Evolutionary conservation across 2,888 invertebrate genomes (phyloP).

Genomic region (Zygogramma bicolorata): DNA sequence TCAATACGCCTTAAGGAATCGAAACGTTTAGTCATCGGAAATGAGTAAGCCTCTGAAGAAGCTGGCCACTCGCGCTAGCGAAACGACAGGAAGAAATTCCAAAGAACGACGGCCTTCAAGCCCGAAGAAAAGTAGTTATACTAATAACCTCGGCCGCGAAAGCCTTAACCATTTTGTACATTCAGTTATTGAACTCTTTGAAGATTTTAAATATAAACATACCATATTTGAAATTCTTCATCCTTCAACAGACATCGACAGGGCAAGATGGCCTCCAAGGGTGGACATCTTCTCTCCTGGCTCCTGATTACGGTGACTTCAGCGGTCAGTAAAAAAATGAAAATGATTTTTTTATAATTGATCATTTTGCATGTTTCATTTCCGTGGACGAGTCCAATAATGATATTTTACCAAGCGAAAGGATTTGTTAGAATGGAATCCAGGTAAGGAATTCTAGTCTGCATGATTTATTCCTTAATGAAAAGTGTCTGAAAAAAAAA

Average conservation of each 20-base stretch:
- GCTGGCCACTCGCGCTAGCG: no score
- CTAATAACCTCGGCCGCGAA: no score
- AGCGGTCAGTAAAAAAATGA: not conserved
- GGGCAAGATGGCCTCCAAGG: conserved; percentile 82
- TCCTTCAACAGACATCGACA: conserved; percentile 84
- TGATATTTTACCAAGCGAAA: conserved; percentile 15
- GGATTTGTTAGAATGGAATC: conserved; percentile 6
- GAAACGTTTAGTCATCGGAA: no score
- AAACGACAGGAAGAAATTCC: no score
- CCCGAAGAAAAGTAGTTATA: no score
- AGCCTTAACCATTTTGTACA: no score
- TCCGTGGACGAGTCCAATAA: not conserved
- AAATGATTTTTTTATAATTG: not conserved
- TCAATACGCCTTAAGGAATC: no score
- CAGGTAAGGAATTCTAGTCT: not conserved
- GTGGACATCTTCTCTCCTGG: conserved; percentile 72
- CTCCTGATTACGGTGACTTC: conserved; percentile 25
- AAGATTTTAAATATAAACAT: conserved; percentile 49
- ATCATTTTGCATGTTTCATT: conserved; percentile 16
- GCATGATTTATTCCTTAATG: not conserved
- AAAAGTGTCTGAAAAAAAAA: not conserved
- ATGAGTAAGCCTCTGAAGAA: no score
- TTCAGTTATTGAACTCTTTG: no score
- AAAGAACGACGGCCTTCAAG: no score
- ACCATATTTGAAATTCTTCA: conserved; percentile 90